phyloP scores from a whole-genome alignment of 2,888 invertebrate species.

The Ceriagrion tenellum region DNA sequence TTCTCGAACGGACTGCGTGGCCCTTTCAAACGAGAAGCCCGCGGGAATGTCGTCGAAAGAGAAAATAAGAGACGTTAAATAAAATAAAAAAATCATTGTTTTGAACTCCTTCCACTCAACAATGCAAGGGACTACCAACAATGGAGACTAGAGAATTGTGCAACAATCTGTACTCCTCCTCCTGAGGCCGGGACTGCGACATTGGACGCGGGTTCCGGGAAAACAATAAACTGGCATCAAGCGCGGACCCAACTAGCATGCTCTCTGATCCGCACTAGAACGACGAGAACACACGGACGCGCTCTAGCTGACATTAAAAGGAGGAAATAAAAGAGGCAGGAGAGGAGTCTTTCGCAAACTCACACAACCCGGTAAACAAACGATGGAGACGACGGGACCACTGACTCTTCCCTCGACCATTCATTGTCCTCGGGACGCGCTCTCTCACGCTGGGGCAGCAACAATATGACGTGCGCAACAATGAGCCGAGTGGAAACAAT shows the following conservation, averaged over 20 bases:
- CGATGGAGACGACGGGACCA: background rate
- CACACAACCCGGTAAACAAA: background rate
- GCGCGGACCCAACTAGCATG: background rate
- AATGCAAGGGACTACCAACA: background rate
- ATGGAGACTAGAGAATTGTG: background rate
- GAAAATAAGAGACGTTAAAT: background rate
- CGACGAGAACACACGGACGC: background rate
- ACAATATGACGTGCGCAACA: constrained; percentile 19
- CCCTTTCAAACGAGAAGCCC: background rate
- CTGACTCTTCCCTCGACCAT: background rate
- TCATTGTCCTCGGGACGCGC: background rate
- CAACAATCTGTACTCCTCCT: background rate
- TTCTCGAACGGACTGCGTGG: no score
- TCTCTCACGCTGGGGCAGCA: constrained; percentile 16
- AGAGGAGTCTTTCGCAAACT: background rate
- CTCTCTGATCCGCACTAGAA: background rate
- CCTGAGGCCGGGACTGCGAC: background rate
- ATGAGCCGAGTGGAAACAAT: background rate
- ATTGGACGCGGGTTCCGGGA: constrained; percentile 1
- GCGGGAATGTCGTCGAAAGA: background rate
- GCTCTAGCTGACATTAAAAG: background rate
- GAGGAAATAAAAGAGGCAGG: background rate
- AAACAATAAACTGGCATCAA: background rate
- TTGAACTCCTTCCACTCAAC: background rate
- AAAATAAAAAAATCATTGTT: background rate